A percentile compares a stretch with the other conserved stretches of the same genome.
Conservation (phyloP, 2,888 invertebrate genomes). For the Aspidiotus rigidus region DNA sequence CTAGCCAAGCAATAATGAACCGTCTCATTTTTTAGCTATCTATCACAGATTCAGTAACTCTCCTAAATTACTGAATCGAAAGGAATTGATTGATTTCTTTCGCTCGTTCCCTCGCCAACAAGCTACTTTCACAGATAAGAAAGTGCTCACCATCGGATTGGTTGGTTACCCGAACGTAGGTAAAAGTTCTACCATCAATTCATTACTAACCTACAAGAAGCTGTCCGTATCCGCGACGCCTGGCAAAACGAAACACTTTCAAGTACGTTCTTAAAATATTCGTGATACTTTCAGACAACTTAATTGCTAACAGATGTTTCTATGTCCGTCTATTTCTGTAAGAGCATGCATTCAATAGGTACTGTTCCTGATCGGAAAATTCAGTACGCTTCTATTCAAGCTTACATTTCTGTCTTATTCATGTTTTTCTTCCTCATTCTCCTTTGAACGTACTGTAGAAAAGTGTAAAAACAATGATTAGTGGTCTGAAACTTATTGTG, state of each 20-base stretch:
- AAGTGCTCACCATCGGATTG: conserved; percentile 74
- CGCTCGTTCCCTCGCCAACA: conserved; percentile 49
- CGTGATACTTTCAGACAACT: neutral
- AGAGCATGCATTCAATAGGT: too few relatives aligned
- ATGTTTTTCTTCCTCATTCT: too few relatives aligned
- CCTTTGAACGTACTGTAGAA: too few relatives aligned
- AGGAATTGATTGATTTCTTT: conserved; percentile 62
- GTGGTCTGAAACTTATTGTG: too few relatives aligned
- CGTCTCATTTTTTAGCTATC: conserved; percentile 15
- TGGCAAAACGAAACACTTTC: conserved; percentile 95
- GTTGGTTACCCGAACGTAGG: conserved; percentile 99
- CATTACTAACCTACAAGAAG: conserved; percentile 61
- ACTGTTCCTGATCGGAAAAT: too few relatives aligned
- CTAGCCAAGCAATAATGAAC: neutral
- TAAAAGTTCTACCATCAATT: conserved; percentile 98
- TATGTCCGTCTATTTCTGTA: too few relatives aligned
- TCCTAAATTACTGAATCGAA: conserved; percentile 54
- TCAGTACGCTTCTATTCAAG: too few relatives aligned
- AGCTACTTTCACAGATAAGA: conserved; percentile 45
- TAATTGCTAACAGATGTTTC: too few relatives aligned
- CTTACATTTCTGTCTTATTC: too few relatives aligned
- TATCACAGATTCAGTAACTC: conserved; percentile 45
- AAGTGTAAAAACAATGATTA: too few relatives aligned
- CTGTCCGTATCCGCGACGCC: conserved; percentile 93
- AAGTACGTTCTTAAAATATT: conserved; percentile 43